These are phyloP conservation scores for Aeoliscus strigatus DNA, from an alignment of 2,797 vertebrate genomes.

Conservation along the genomic window DNA sequence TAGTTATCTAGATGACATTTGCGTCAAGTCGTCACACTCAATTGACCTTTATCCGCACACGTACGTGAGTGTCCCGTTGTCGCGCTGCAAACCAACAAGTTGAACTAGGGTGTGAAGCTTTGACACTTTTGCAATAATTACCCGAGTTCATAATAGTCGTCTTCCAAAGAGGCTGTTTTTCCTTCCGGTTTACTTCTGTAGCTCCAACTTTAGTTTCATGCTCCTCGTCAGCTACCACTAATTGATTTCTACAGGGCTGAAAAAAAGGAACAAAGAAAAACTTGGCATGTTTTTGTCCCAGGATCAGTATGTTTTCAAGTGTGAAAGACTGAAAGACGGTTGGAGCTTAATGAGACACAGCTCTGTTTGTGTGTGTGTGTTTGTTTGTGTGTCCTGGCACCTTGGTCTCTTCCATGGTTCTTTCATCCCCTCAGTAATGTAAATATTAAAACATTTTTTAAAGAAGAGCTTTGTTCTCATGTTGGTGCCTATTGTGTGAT, in stretches of 20 bases:
- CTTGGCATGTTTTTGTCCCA: slow-evolving; percentile 26
- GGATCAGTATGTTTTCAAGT: slow-evolving; percentile 37
- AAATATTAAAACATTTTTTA: slow-evolving; percentile 80
- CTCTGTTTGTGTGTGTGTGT: slow-evolving; percentile 13
- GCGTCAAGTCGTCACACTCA: slow-evolving; percentile 12
- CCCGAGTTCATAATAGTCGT: slow-evolving; percentile 8
- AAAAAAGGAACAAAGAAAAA: slow-evolving; percentile 1
- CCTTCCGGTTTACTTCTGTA: slow-evolving; percentile 9
- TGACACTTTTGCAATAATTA: slow-evolving; percentile 18
- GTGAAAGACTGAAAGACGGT: slow-evolving; percentile 42
- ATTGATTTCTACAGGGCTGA: slow-evolving; percentile 22
- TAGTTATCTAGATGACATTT: slow-evolving; percentile 10
- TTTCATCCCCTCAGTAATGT: slow-evolving; percentile 65
- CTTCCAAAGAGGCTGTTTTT: slow-evolving; percentile 24
- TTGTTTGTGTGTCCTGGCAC: slow-evolving; percentile 32
- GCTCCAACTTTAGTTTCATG: slow-evolving; percentile 15
- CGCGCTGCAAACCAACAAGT: slow-evolving; percentile 2
- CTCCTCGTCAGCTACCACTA: slow-evolving; percentile 8
- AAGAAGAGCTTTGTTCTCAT: slow-evolving; percentile 43
- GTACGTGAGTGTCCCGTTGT: slow-evolving; percentile 3
- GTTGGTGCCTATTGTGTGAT: background rate
- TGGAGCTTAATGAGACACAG: slow-evolving; percentile 22
- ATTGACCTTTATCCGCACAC: slow-evolving; percentile 44
- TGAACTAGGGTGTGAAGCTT: slow-evolving; percentile 5
- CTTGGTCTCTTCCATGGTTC: slow-evolving; percentile 36